Evolutionary conservation across 2,797 vertebrate species (phyloP).

Genomic region (Babyrousa celebensis): DNA sequence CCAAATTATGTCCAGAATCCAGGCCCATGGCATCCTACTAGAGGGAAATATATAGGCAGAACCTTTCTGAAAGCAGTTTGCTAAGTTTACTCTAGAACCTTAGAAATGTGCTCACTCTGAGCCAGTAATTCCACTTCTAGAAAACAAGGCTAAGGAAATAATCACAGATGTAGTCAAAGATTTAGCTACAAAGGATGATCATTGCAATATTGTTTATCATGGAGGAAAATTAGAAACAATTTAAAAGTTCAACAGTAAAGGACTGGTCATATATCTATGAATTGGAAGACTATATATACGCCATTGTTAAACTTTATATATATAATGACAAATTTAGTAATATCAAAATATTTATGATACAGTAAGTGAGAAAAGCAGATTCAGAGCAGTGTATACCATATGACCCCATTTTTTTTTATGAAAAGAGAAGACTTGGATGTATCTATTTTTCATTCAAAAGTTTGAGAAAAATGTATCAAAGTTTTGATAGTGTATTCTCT

Average conservation of each 20-base stretch:
- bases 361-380: constrained; percentile 15
- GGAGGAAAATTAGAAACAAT: constrained; percentile 12
- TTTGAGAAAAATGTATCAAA: neutral
- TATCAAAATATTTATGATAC: neutral
- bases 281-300: neutral
- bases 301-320: constrained; percentile 18
- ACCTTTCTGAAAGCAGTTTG: neutral
- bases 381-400: neutral
- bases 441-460: neutral
- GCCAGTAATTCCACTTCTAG: neutral
- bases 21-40: neutral
- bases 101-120: constrained; percentile 12
- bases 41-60: neutral
- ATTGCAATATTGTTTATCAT: neutral
- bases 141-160: neutral
- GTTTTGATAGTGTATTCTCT: neutral
- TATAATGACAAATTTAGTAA: neutral
- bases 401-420: neutral
- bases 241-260: neutral
- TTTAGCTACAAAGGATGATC: neutral
- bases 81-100: neutral
- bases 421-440: neutral
- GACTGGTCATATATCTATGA: neutral
- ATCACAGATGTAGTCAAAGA: neutral
- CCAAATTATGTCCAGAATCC: neutral